Conservation (phyloP, 2,113 vertebrate species). For the Scomber scombrus region DNA sequence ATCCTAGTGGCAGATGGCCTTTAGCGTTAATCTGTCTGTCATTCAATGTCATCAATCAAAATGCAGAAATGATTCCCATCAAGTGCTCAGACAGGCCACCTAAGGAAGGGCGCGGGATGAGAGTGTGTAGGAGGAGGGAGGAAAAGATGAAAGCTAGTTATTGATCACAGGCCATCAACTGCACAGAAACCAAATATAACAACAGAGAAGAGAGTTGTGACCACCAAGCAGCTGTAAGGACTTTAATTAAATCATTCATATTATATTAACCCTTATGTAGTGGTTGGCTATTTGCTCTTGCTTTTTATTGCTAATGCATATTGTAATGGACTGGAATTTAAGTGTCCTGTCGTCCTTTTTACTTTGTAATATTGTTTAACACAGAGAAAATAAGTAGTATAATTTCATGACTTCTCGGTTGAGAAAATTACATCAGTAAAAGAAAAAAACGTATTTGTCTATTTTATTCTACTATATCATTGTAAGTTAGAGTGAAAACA, state of each 20-base stretch:
- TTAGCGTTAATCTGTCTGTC: constrained; percentile 13
- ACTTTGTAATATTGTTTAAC: constrained; percentile 21
- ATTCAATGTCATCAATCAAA: constrained; percentile 32
- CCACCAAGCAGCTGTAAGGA: not conserved
- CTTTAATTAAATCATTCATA: constrained; percentile 7
- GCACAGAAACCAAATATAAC: not conserved
- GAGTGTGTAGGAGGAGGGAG: not conserved
- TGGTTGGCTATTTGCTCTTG: constrained; percentile 14
- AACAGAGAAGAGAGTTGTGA: not conserved
- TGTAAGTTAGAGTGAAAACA: not conserved
- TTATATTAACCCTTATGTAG: constrained; percentile 2
- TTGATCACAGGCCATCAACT: constrained; percentile 2
- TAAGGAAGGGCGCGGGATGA: not conserved
- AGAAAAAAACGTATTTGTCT: constrained; percentile 1
- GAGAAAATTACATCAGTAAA: constrained; percentile 13
- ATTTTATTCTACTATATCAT: not conserved
- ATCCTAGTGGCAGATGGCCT: constrained; percentile 16
- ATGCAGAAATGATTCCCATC: constrained; percentile 29
- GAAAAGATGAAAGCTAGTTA: constrained; percentile 14
- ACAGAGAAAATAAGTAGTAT: constrained; percentile 4
- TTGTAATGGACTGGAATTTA: constrained; percentile 14
- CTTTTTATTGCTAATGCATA: constrained; percentile 18
- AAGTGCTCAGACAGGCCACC: constrained; percentile 7
- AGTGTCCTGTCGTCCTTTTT: constrained; percentile 2
- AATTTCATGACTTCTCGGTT: constrained; percentile 23